Evolutionary conservation across 1,140 invertebrate species (phyloP).

Genomic region (Oreohelix idahoensis): DNA sequence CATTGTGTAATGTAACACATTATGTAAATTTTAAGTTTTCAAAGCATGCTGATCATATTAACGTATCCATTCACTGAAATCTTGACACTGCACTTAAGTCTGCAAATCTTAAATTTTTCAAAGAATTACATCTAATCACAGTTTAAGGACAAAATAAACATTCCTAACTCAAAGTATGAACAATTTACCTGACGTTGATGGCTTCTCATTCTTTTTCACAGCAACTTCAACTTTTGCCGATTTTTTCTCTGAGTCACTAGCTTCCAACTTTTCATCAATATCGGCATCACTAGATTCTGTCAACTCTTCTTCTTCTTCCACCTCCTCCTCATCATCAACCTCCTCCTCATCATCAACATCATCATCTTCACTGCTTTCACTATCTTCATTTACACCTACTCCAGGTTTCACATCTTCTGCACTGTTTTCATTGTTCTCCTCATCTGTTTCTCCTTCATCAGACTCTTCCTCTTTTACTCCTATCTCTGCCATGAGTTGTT

Average conservation of each 20-base stretch:
- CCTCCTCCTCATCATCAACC: constrained; percentile 40
- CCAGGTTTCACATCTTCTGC: constrained; percentile 27
- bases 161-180: no score
- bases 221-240: not conserved
- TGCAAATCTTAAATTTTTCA: no score
- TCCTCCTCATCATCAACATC: constrained; percentile 30
- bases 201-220: not conserved
- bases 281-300: constrained; percentile 24
- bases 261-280: constrained; percentile 41
- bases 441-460: constrained; percentile 11
- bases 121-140: no score
- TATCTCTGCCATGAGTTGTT: constrained; percentile 31
- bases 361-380: constrained; percentile 49
- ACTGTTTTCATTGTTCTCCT: constrained; percentile 4
- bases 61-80: no score
- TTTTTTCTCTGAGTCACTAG: not conserved
- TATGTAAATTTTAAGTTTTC: no score
- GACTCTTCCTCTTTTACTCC: constrained; percentile 22
- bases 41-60: no score
- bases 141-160: no score
- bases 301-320: constrained; percentile 34
- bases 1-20: no score
- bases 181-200: not conserved
- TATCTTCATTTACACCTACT: constrained; percentile 44
- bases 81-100: no score